These are phyloP conservation scores for Melanotaenia maccullochi DNA, from an alignment of 2,797 vertebrate species.

Conservation along the genomic window DNA sequence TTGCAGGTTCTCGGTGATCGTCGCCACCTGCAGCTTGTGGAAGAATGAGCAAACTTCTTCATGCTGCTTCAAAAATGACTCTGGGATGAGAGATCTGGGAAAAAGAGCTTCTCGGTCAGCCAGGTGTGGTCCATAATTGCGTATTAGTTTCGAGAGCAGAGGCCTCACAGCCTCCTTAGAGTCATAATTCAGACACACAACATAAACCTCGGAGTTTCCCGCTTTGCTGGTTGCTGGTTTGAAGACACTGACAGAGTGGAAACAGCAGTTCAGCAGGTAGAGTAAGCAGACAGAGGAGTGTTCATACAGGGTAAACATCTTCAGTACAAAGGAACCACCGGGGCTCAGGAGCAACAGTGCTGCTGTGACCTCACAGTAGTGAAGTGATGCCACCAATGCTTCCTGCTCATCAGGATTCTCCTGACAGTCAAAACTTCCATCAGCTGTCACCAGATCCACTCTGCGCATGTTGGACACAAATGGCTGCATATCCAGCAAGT, in stretches of 20 bases:
- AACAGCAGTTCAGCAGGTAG: constrained; percentile 92
- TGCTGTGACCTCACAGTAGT: constrained; percentile 91
- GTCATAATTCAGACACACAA: constrained; percentile 88
- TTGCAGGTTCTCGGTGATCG: constrained; percentile 90
- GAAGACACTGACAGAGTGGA: constrained; percentile 88
- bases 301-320: constrained; percentile 97
- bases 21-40: constrained; percentile 87
- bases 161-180: constrained; percentile 81
- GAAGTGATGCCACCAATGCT: constrained; percentile 90
- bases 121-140: constrained; percentile 87
- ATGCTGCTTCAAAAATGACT: constrained; percentile 87
- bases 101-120: constrained; percentile 86
- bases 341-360: constrained; percentile 87
- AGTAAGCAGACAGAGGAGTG: constrained; percentile 92
- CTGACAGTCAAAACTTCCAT: constrained; percentile 98
- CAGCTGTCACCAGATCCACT: constrained; percentile 92
- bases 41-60: constrained; percentile 90
- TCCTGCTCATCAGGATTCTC: constrained; percentile 97
- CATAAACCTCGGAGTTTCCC: constrained; percentile 95
- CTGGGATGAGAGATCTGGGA: constrained; percentile 82
- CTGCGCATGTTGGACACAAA: constrained; percentile 85
- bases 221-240: constrained; percentile 98
- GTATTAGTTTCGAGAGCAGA: constrained; percentile 89
- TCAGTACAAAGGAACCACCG: constrained; percentile 93
- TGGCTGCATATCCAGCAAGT: constrained; percentile 87